These are phyloP conservation scores for Odontesthes bonariensis DNA, from an alignment of 2,113 vertebrate species.

Conservation along the genomic window DNA sequence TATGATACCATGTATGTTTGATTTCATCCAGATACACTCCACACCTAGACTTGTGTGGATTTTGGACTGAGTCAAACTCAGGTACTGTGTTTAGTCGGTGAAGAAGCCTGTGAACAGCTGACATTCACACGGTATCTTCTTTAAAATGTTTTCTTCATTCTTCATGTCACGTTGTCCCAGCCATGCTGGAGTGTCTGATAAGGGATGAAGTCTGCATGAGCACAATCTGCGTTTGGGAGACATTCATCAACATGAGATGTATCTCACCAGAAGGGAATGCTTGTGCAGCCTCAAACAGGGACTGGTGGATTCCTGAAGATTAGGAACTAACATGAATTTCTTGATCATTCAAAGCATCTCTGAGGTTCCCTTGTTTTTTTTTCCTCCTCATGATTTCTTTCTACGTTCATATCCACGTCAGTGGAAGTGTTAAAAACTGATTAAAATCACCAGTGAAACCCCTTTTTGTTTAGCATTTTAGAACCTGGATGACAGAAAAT, in stretches of 20 bases:
- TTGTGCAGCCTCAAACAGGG: neutral
- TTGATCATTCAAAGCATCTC: no score
- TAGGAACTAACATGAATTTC: no score
- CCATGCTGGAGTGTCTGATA: neutral
- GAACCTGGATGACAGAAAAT: no score
- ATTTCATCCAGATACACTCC: neutral
- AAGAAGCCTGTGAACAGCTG: neutral
- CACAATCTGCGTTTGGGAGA: slow-evolving; percentile 1
- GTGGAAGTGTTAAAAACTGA: no score
- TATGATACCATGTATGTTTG: neutral
- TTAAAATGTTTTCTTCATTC: neutral
- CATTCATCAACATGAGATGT: no score
- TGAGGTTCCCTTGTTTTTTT: no score
- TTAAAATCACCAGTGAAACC: no score
- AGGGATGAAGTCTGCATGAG: neutral
- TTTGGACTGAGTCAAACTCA: no score
- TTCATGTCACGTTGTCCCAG: neutral
- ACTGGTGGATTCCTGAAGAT: neutral
- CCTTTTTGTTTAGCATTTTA: no score
- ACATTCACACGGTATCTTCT: neutral
- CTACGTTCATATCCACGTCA: no score
- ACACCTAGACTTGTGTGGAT: no score
- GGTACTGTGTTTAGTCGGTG: neutral
- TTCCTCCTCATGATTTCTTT: no score
- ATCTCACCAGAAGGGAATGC: neutral